phyloP scores from a whole-genome alignment of 1,140 invertebrate genomes.

The Drosophila prosaltans region DNA sequence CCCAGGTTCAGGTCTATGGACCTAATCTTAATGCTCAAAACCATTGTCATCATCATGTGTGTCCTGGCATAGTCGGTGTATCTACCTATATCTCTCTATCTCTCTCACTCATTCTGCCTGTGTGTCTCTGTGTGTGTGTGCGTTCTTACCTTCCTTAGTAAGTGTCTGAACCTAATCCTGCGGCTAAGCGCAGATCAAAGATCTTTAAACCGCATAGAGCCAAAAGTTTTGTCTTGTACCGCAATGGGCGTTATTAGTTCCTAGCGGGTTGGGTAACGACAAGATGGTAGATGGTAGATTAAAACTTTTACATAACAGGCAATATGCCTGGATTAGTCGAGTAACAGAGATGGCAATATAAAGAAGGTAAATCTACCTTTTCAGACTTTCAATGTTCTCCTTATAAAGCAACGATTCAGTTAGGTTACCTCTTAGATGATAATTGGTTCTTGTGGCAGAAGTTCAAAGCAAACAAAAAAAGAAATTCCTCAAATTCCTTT shows the following conservation, averaged over 20 bases:
- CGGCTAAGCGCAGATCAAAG: constrained; percentile 77
- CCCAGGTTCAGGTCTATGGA: constrained; percentile 41
- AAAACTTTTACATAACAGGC: constrained; percentile 13
- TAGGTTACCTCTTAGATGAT: constrained; percentile 37
- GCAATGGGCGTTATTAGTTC: constrained; percentile 18
- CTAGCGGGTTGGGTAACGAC: constrained; percentile 10
- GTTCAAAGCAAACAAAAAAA: constrained; percentile 20
- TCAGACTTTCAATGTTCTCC: background rate
- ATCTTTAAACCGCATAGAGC: constrained; percentile 72
- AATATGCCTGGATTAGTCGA: constrained; percentile 3
- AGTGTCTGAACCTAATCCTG: constrained; percentile 74
- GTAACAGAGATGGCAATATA: background rate
- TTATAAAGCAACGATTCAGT: constrained; percentile 30
- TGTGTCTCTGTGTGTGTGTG: constrained; percentile 11
- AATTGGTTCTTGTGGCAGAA: constrained; percentile 52
- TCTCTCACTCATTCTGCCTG: constrained; percentile 37
- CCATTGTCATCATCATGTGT: constrained; percentile 21
- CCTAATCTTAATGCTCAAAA: constrained; percentile 11
- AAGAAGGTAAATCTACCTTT: background rate
- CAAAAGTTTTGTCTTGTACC: constrained; percentile 21
- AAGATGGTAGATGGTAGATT: constrained; percentile 16
- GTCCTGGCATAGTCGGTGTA: constrained; percentile 11
- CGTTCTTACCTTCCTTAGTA: constrained; percentile 50
- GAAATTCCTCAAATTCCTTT: no score
- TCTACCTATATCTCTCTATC: constrained; percentile 8